phyloP scores from a whole-genome alignment of 1,140 invertebrate genomes.

The Diabrotica virgifera region DNA sequence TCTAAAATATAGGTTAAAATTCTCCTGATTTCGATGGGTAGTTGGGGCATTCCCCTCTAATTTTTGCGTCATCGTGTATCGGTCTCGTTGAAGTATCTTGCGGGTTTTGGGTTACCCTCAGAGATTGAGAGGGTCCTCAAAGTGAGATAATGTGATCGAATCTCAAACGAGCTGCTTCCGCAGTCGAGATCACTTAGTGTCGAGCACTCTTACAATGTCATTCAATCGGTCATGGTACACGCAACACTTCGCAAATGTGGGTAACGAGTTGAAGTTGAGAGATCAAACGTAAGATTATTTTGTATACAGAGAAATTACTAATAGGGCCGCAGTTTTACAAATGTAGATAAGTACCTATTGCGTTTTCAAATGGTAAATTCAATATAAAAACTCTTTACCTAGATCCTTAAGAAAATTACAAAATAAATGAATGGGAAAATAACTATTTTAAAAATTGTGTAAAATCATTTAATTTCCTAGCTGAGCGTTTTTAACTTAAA shows the following conservation, averaged over 20 bases:
- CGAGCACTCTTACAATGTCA: slow-evolving; percentile 35
- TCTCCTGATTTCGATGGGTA: neutral
- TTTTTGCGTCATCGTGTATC: slow-evolving; percentile 3
- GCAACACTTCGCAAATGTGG: slow-evolving; percentile 14
- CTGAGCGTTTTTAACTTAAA: too few species aligned
- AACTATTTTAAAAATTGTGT: too few species aligned
- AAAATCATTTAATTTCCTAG: too few species aligned
- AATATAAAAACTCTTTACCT: too few species aligned
- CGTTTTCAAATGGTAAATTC: too few species aligned
- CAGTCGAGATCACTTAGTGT: slow-evolving; percentile 37
- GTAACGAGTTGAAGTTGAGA: neutral
- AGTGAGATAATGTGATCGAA: slow-evolving; percentile 36
- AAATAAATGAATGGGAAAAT: too few species aligned
- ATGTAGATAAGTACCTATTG: too few species aligned
- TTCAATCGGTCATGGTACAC: slow-evolving; percentile 36
- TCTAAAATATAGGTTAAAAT: neutral
- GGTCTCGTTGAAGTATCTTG: neutral
- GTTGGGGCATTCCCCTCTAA: neutral
- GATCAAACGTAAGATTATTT: too few species aligned
- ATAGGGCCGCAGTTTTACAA: too few species aligned
- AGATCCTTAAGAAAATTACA: too few species aligned
- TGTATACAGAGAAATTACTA: too few species aligned
- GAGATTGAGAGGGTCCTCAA: slow-evolving; percentile 16
- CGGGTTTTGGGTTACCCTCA: slow-evolving; percentile 10
- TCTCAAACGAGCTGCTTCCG: slow-evolving; percentile 36